Conservation (phyloP, 2,888 invertebrate genomes). For the Cybosia mesomella region DNA sequence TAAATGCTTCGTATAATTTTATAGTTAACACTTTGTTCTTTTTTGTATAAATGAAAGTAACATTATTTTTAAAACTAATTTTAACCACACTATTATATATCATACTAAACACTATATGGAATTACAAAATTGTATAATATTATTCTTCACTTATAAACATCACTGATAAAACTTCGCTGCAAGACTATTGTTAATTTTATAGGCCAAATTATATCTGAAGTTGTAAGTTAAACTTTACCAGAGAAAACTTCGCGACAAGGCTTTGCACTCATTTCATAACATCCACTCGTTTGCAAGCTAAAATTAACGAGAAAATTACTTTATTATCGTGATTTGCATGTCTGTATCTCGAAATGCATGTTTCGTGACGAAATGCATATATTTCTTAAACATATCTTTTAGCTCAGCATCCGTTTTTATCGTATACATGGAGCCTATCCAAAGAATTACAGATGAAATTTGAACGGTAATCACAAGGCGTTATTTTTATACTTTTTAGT, state of each 20-base stretch:
- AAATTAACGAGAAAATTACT: constrained; percentile 29
- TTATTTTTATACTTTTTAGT: no score
- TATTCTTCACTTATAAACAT: not conserved
- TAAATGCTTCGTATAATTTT: constrained; percentile 2
- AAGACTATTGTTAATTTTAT: not conserved
- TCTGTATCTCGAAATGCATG: not conserved
- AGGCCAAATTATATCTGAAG: not conserved
- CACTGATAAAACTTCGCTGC: not conserved
- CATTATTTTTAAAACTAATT: not conserved
- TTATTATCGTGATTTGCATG: constrained; percentile 17
- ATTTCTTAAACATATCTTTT: constrained; percentile 3
- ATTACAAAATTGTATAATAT: not conserved
- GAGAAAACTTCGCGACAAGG: constrained; percentile 16
- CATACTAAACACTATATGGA: not conserved
- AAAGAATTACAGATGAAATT: not conserved
- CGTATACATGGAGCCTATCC: not conserved
- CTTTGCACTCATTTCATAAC: constrained; percentile 29
- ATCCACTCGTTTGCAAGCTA: constrained; percentile 6
- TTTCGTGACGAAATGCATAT: not conserved
- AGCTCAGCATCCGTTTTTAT: not conserved
- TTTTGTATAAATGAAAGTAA: not conserved
- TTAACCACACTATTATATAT: no score
- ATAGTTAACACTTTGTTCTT: not conserved
- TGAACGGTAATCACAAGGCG: not conserved
- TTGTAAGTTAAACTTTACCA: not conserved